Evolutionary conservation across 23 tunicate species (phyloP).

Genomic region (Aplidium turbinatum): DNA sequence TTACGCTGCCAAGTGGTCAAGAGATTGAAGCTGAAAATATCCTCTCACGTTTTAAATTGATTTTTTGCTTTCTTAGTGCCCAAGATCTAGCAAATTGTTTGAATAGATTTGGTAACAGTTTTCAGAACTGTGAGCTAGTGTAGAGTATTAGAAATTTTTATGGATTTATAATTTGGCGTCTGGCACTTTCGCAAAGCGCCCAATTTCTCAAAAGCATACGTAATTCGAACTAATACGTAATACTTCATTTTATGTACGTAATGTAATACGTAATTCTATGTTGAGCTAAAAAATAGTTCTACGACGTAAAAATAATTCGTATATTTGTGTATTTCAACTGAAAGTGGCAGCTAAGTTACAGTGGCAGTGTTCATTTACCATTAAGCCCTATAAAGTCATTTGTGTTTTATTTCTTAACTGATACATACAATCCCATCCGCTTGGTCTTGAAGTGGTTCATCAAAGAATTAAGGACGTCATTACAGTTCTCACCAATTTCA

Average conservation of each 20-base stretch:
- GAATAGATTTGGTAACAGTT: not conserved
- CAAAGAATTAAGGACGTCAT: conserved; percentile 82
- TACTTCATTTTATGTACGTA: no score
- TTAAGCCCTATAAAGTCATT: not conserved
- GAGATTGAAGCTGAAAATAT: conserved; percentile 79
- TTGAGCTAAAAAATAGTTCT: no score
- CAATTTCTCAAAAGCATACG: no score
- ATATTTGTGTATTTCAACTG: not conserved
- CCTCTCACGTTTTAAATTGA: conserved; percentile 40
- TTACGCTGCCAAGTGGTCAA: conserved; percentile 82
- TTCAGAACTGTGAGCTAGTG: not conserved
- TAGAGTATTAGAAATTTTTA: not conserved
- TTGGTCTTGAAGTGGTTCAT: conserved; percentile 61
- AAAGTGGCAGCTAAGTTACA: not conserved
- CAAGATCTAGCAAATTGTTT: no score
- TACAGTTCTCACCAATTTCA: conserved; percentile 70
- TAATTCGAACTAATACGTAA: no score
- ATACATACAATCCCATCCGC: conserved; percentile 41
- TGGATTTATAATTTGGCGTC: no score
- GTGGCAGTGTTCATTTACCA: not conserved
- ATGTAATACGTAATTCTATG: no score
- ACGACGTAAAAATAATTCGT: not conserved
- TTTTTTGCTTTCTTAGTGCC: no score
- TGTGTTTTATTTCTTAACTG: conserved; percentile 1
- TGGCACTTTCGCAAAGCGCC: no score